Base-by-base conservation (phyloP, 1,140 invertebrate genomes). In the Hyles vespertilio region DNA sequence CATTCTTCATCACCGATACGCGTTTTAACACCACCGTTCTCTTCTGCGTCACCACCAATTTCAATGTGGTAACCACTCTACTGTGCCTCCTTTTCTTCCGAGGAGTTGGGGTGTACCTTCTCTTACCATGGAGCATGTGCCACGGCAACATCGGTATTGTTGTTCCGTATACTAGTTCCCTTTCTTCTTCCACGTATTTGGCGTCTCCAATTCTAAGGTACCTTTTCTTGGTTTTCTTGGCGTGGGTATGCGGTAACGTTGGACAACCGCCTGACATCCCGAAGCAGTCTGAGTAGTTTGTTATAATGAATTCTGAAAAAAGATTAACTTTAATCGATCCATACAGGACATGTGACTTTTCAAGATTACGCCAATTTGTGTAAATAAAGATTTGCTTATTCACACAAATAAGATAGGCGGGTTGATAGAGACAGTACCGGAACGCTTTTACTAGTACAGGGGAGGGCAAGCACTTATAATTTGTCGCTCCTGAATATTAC, bases 261-360 rank as follows among this genome's bases (percentile, higher is more conserved):
- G 73, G 73, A 46, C 73, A 74, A 2, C 51, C 57, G 22, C 10
- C 47, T 65, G 2, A 58, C 45, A 11, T 58, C 10, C 59, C 56
- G 53, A 78, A 81, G 52, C 76, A 79, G 22, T 79, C 76, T 0
- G 70, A 65, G 55, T 81, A 79, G 33, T 81, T 76, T 47, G 70
- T 59, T 11, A 70, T 47, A 43, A 69, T 67, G 47, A 60, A 81
- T 50, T 74, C 78, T 81, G 67, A 10, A 70, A 77, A 51, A 32
- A 63, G 40, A 55, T 56, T 45, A 6, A 0, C 6, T 55, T 9
- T 32, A 45, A n/a, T 45, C 12, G 4, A 48, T 0, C 22, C 22
- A 22, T 22, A 22, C 22, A 22, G 22, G 22, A 22, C 22, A 22
- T 22, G 22, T 22, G 22, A 22, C 22, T 22, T 22, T 22, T 22